Evolutionary conservation across 1,140 invertebrate genomes (phyloP).

Genomic region (Aleiodes sp.): DNA sequence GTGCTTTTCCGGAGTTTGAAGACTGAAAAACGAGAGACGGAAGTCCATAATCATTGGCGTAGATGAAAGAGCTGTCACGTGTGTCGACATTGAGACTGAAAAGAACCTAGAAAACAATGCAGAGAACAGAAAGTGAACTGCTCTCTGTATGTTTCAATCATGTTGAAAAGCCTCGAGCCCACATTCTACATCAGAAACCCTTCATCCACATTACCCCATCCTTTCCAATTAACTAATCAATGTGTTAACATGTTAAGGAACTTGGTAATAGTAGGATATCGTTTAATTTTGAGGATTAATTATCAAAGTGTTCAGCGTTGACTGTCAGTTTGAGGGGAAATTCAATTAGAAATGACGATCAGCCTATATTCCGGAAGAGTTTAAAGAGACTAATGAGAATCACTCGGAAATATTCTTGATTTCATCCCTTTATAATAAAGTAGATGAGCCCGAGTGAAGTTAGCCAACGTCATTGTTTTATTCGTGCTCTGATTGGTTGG

Average conservation of each 20-base stretch:
- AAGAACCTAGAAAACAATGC: slow-evolving; percentile 44
- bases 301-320: background rate
- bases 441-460: too few species aligned
- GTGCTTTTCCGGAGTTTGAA: slow-evolving; percentile 46
- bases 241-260: slow-evolving; percentile 48
- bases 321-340: background rate
- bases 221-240: slow-evolving; percentile 66
- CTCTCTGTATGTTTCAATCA: slow-evolving; percentile 44
- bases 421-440: too few species aligned
- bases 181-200: slow-evolving; percentile 28
- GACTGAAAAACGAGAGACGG: slow-evolving; percentile 34
- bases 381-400: too few species aligned
- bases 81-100: slow-evolving; percentile 58
- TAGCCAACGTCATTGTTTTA: too few species aligned
- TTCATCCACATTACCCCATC: slow-evolving; percentile 41
- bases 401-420: too few species aligned
- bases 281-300: slow-evolving; percentile 45
- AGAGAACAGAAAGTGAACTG: slow-evolving; percentile 41
- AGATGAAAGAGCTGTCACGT: slow-evolving; percentile 67
- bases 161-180: slow-evolving; percentile 43
- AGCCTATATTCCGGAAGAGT: too few species aligned
- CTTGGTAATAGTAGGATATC: slow-evolving; percentile 59
- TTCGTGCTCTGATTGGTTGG: too few species aligned
- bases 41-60: slow-evolving; percentile 59
- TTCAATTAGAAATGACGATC: background rate